Evolutionary conservation across 2,113 vertebrate genomes (phyloP).

Genomic region (Ophthalmolycus amberensis): DNA sequence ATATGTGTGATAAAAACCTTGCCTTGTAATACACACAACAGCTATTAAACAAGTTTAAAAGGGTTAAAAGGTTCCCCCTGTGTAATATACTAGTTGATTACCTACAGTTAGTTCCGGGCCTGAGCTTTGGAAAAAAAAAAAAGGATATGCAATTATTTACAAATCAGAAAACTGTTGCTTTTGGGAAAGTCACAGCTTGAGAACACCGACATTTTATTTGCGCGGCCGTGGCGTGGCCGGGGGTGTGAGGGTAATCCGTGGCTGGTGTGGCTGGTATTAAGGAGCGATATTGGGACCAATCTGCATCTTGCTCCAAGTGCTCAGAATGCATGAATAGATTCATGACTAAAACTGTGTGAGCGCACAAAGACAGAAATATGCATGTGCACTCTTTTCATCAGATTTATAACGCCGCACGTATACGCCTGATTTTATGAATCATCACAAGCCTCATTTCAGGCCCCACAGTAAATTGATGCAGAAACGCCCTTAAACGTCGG

Average conservation of each 20-base stretch:
- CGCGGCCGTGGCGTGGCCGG: neutral
- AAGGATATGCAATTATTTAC: conserved; percentile 50
- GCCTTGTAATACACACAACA: neutral
- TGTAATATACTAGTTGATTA: conserved; percentile 16
- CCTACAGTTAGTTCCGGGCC: conserved; percentile 8
- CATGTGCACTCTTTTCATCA: neutral
- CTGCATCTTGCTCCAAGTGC: neutral
- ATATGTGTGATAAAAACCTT: conserved; percentile 3
- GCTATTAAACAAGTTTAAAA: neutral
- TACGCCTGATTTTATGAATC: neutral
- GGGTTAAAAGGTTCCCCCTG: neutral
- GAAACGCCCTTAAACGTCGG: neutral
- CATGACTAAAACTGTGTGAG: neutral
- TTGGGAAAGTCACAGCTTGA: conserved; percentile 52
- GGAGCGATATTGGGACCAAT: neutral
- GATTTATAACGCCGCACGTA: neutral
- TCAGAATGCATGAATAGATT: too few species aligned
- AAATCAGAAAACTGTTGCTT: conserved; percentile 50
- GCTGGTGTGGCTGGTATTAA: neutral
- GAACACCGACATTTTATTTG: conserved; percentile 43
- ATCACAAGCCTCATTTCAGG: neutral
- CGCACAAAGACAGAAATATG: neutral
- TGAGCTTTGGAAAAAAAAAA: conserved; percentile 17
- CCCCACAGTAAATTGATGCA: neutral
- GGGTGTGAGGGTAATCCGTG: conserved; percentile 22